Conservation (phyloP, 2,113 vertebrate genomes). For the Machaerirhynchus nigripectus region DNA sequence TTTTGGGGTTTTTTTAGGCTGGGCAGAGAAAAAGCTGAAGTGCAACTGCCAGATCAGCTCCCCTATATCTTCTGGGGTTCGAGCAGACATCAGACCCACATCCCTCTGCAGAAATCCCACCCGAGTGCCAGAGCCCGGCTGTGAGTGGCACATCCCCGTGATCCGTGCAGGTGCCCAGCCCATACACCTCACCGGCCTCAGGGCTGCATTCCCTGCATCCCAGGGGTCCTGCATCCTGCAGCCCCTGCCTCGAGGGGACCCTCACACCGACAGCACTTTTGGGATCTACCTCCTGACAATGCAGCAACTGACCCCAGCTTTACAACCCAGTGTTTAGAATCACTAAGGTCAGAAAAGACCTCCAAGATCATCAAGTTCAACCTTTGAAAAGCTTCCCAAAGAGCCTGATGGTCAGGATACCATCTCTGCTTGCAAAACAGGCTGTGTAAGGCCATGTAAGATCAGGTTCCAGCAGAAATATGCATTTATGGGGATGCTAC, state of each 20-base stretch:
- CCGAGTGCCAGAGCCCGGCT: fast-evolving
- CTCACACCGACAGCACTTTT: fast-evolving
- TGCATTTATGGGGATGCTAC: not conserved
- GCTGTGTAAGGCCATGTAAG: not conserved
- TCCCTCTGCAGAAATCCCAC: not conserved
- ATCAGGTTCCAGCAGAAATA: not conserved
- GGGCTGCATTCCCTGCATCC: not conserved
- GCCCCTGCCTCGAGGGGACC: not conserved
- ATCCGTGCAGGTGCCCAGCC: not conserved
- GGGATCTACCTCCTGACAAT: not conserved
- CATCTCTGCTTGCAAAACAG: not conserved
- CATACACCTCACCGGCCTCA: not conserved
- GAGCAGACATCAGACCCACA: not conserved
- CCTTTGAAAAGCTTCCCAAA: not conserved
- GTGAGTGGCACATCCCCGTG: not conserved
- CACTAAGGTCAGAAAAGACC: not conserved
- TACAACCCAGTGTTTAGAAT: not conserved
- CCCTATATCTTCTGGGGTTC: not conserved
- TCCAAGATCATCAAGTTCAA: not conserved
- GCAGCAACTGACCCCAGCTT: not conserved
- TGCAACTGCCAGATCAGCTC: not conserved
- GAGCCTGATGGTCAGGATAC: not conserved
- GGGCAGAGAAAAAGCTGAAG: not conserved
- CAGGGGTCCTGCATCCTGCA: fast-evolving
- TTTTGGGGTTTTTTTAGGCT: not conserved